Percentiles rank a stretch among this genome's conserved stretches.
These are phyloP conservation scores for Sebastes trivittatus DNA, from an alignment of 2,797 vertebrate genomes.

Conservation along the genomic window DNA sequence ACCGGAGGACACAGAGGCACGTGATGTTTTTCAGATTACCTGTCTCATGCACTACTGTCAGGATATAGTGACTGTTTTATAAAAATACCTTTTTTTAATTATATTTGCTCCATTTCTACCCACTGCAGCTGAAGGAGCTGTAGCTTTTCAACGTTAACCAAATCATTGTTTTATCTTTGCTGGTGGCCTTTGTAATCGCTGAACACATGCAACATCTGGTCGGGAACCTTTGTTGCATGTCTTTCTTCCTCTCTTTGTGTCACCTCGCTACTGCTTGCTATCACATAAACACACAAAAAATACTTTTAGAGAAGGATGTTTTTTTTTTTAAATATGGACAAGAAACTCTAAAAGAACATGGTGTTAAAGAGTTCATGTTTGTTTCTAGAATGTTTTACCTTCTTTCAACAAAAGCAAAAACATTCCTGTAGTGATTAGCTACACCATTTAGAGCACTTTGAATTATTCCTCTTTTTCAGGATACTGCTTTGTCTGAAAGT, in stretches of 20 bases:
- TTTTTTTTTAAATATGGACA: background rate
- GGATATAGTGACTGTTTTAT: too few species aligned
- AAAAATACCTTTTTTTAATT: too few species aligned
- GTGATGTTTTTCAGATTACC: too few species aligned
- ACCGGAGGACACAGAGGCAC: too few species aligned
- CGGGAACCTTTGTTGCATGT: too few species aligned
- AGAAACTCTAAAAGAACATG: background rate
- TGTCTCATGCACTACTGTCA: too few species aligned
- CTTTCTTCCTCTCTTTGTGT: background rate
- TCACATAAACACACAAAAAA: background rate
- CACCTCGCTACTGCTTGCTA: background rate
- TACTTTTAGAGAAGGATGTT: background rate
- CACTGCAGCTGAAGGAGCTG: too few species aligned
- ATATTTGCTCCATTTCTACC: too few species aligned
- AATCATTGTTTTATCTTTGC: background rate
- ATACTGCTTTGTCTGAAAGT: background rate
- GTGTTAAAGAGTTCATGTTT: background rate
- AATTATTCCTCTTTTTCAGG: background rate
- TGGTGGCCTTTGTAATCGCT: background rate
- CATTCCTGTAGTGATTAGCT: background rate
- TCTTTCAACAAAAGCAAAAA: background rate
- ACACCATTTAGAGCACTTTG: background rate
- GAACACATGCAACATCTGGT: too few species aligned
- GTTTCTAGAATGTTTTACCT: background rate
- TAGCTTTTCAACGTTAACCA: background rate